Evolutionary conservation across 2,888 invertebrate species (phyloP), one percentile per base, ranked within the genome.

Genomic region (Eulithis prunata): DNA sequence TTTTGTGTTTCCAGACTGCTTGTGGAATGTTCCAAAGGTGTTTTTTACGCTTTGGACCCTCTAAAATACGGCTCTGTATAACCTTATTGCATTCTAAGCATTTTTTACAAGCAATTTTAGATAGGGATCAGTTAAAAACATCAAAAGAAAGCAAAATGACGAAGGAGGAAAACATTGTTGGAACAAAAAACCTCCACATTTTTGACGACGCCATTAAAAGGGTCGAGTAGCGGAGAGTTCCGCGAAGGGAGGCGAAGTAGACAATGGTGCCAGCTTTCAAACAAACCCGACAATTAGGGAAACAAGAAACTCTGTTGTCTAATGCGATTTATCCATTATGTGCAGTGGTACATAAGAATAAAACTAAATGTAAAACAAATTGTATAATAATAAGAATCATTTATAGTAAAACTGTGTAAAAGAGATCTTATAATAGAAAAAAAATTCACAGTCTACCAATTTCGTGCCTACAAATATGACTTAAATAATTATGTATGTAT

Each of bases 111-210:
- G 1, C 13, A 10, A 7, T 13, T 53, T 63, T 43, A 12, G n/a
- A 10, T 5, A 41, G 28, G 2, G 14, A 55, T 57, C 12, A 45
- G 60, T 45, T 5, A 4, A 13, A 28, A 28, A n/a, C 64, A 71
- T 70, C 51, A 52, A n/a, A 71, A 71, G 70, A 63, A 14, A 41
- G 12, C 14, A n/a, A 59, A 69, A 68, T 41, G 70, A 74, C 70
- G 78, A 73, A 82, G 77, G 75, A 75, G 59, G 66, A 72, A 72
- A 81, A 84, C 87, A 81, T 78, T 73, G 77, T 92, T 72, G 92
- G 73, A 91, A 91, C 93, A 75, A 89, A 86, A 93, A 90, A 92
- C 91, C 91, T 93, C 87, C 76, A 83, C 84, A 73, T 78, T 75
- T 79, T 79, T 78, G 71, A 78, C 76, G 21, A 81, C 84, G 86